A percentile compares a stretch with the other conserved stretches of the same genome.
Evolutionary conservation across 2,888 invertebrate species (phyloP).

Genomic region (Perizoma flavofasciatum): DNA sequence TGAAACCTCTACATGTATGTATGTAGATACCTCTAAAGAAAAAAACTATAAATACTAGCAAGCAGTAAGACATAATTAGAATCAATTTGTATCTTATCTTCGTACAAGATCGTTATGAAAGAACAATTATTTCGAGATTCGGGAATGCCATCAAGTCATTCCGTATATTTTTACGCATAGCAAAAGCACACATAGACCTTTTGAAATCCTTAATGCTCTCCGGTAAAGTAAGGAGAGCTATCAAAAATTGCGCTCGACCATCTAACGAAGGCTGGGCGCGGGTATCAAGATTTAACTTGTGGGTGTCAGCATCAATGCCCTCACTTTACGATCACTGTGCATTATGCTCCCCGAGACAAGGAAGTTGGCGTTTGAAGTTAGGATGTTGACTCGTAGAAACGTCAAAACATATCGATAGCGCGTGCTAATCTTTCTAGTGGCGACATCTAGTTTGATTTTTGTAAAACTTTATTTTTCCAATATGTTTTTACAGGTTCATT

Average conservation of each 20-base stretch:
- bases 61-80: too few species aligned
- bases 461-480: background rate
- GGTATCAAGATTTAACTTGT: slow-evolving; percentile 66
- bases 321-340: slow-evolving; percentile 94
- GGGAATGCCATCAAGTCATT: too few species aligned
- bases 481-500: too few species aligned
- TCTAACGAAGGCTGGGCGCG: slow-evolving; percentile 84
- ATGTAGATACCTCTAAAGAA: too few species aligned
- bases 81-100: too few species aligned
- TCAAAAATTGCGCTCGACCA: slow-evolving; percentile 91
- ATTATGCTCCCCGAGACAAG: slow-evolving; percentile 95
- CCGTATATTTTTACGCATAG: too few species aligned
- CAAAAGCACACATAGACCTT: too few species aligned
- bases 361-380: slow-evolving; percentile 68
- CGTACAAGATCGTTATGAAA: too few species aligned
- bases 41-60: too few species aligned
- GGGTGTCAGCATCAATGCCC: slow-evolving; percentile 93
- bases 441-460: slow-evolving; percentile 61
- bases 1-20: too few species aligned
- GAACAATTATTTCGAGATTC: too few species aligned
- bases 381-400: background rate
- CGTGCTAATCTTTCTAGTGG: slow-evolving; percentile 48
- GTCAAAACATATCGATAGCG: slow-evolving; percentile 48
- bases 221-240: slow-evolving; percentile 88
- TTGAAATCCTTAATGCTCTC: slow-evolving; percentile 40